A percentile compares a stretch with the other conserved stretches of the same genome.
Evolutionary conservation across 1,140 invertebrate species (phyloP).

Genomic region (Eumaeus atala): DNA sequence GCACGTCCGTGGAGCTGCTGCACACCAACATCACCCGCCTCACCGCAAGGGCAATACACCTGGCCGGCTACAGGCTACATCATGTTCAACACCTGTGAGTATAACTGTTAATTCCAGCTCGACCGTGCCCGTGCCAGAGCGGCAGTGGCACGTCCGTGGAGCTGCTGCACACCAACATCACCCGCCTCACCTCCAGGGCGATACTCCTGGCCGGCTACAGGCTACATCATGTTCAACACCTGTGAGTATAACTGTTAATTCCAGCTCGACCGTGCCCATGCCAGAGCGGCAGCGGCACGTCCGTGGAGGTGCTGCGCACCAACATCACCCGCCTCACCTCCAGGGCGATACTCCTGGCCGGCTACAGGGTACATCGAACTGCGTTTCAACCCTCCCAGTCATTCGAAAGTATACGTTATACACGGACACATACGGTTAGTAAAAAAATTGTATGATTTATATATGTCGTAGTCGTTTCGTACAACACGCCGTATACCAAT

Average conservation of each 20-base stretch:
- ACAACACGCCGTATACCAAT: no score
- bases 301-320: slow-evolving; percentile 34
- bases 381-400: background rate
- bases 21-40: slow-evolving; percentile 52
- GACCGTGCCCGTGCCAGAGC: slow-evolving; percentile 10
- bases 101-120: slow-evolving; percentile 17
- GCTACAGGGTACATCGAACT: slow-evolving; percentile 39
- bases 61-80: slow-evolving; percentile 47
- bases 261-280: slow-evolving; percentile 20
- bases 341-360: slow-evolving; percentile 39
- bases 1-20: slow-evolving; percentile 41
- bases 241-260: slow-evolving; percentile 35
- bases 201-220: slow-evolving; percentile 48
- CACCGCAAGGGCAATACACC: slow-evolving; percentile 39
- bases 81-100: slow-evolving; percentile 56
- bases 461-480: no score
- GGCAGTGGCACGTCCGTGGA: slow-evolving; percentile 35
- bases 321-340: slow-evolving; percentile 29
- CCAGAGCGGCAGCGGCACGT: slow-evolving; percentile 24
- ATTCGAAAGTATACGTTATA: no score
- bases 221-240: slow-evolving; percentile 46
- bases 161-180: slow-evolving; percentile 19
- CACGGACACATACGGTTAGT: no score
- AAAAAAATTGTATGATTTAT: no score
- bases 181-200: slow-evolving; percentile 33